Evolutionary conservation across 2,797 vertebrate species (phyloP).

Genomic region (Petrocephalus sullivani): DNA sequence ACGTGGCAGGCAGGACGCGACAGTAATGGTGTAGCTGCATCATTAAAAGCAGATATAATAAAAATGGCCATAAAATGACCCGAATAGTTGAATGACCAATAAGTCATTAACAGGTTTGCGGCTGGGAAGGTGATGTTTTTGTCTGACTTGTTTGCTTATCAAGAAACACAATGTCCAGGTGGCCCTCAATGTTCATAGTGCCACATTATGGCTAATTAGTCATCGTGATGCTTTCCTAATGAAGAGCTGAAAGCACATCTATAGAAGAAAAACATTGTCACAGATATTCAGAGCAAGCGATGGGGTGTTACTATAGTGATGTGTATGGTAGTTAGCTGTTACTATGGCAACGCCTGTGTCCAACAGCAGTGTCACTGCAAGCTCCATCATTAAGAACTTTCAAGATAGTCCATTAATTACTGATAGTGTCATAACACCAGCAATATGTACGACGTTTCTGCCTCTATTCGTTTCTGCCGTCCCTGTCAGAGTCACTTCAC

Average conservation of each 20-base stretch:
- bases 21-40: not conserved
- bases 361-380: not conserved
- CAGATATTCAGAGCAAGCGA: not conserved
- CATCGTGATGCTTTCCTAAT: constrained; percentile 7
- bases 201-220: not conserved
- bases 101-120: not conserved
- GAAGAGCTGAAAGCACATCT: not conserved
- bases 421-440: not conserved
- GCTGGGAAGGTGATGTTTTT: not conserved
- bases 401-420: not conserved
- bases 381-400: not conserved
- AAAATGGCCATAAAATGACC: not conserved
- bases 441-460: not conserved
- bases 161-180: not conserved
- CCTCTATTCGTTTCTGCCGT: not conserved
- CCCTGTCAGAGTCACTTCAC: not conserved
- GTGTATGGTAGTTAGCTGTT: not conserved
- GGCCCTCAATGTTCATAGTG: not conserved
- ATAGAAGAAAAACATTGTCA: not conserved
- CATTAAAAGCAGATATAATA: not conserved
- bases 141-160: not conserved
- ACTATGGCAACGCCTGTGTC: constrained; percentile 12
- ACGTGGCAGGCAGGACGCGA: too few relatives aligned
- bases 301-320: constrained; percentile 5
- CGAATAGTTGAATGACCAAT: not conserved